phyloP scores from a whole-genome alignment of 2,113 vertebrate species.

The Rhinoderma darwinii region DNA sequence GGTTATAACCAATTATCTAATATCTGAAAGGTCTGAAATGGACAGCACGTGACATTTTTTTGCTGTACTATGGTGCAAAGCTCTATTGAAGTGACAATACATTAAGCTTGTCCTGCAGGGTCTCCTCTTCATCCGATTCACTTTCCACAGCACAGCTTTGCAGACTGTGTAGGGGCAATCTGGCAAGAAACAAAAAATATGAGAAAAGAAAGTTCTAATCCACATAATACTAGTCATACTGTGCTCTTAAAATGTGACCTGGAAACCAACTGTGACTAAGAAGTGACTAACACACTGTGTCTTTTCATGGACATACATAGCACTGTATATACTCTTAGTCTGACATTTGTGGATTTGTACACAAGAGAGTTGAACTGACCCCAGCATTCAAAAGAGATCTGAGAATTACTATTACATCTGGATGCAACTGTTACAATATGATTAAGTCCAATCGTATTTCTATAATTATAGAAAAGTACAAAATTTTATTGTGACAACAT shows the following conservation, averaged over 20 bases:
- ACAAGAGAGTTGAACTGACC: neutral
- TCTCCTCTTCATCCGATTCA: conserved; percentile 71
- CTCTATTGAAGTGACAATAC: conserved; percentile 73
- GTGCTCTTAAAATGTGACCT: conserved; percentile 32
- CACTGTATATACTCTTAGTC: neutral
- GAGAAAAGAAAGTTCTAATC: neutral
- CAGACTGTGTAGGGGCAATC: conserved; percentile 17
- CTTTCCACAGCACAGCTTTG: conserved; percentile 66
- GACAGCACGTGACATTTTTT: conserved; percentile 32
- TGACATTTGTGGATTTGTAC: conserved; percentile 17
- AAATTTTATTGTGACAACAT: neutral
- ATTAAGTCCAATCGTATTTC: neutral
- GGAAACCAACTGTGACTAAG: conserved; percentile 26
- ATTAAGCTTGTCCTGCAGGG: conserved; percentile 72
- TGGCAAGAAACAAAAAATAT: conserved; percentile 44
- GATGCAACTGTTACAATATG: neutral
- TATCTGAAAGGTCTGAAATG: conserved; percentile 1
- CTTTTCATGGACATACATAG: conserved; percentile 4
- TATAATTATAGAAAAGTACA: neutral
- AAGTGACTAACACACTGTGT: conserved; percentile 15
- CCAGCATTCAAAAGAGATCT: neutral
- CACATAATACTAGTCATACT: conserved; percentile 13
- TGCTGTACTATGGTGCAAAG: neutral
- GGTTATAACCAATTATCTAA: conserved; percentile 28
- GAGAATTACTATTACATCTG: neutral